Conservation (phyloP, 2,113 vertebrate genomes). For the Puma concolor region DNA sequence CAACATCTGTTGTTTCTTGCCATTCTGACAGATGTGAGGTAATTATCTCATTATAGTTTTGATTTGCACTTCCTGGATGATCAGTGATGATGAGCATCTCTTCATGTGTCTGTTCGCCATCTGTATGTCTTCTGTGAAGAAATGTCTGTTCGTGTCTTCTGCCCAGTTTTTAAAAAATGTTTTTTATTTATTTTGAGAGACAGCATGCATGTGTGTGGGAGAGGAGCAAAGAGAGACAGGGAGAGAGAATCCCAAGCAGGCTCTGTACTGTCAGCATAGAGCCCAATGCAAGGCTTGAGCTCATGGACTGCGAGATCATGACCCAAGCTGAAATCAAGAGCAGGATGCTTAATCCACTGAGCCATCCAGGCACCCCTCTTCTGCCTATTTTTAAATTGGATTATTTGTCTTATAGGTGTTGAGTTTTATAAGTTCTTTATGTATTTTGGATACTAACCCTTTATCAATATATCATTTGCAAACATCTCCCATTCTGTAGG, state of each 20-base stretch:
- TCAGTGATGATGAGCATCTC: background rate
- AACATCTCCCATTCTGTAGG: background rate
- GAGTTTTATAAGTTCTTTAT: background rate
- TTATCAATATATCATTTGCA: background rate
- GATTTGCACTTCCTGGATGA: background rate
- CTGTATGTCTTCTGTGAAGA: background rate
- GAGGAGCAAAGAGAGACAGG: too few relatives aligned
- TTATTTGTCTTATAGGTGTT: background rate
- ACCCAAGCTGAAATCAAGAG: too few relatives aligned
- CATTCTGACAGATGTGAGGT: background rate
- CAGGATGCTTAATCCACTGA: too few relatives aligned
- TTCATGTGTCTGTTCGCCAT: background rate
- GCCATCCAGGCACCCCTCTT: background rate
- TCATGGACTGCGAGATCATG: too few relatives aligned
- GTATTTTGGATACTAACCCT: background rate
- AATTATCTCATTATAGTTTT: background rate
- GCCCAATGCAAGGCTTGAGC: too few relatives aligned
- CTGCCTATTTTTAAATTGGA: background rate
- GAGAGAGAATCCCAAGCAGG: too few relatives aligned
- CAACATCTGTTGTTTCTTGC: background rate
- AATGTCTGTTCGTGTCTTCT: background rate
- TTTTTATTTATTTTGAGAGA: too few relatives aligned
- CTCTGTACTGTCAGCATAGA: too few relatives aligned
- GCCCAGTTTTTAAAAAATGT: background rate
- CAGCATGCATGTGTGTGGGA: too few relatives aligned